Conservation (phyloP, 37 sponge, comb jelly and placozoan genomes). For the Halisarca cf. caerulea region DNA sequence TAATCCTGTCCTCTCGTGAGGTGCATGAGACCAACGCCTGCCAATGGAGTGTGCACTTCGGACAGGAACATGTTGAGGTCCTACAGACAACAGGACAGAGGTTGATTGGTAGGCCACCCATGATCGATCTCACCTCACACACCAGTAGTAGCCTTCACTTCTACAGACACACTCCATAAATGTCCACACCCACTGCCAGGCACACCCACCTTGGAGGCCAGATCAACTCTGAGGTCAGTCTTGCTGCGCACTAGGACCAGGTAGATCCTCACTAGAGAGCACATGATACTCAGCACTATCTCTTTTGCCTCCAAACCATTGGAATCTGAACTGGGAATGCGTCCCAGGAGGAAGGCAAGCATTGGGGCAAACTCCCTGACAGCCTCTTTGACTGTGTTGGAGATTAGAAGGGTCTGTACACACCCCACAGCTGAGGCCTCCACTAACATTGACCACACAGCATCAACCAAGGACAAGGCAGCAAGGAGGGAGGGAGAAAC, state of each 20-base stretch:
- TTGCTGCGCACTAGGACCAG: background rate
- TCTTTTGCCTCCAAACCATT: background rate
- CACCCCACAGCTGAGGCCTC: background rate
- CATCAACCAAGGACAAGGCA: background rate
- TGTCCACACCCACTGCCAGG: background rate
- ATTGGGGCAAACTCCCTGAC: background rate
- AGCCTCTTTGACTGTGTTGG: background rate
- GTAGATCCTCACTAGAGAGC: background rate
- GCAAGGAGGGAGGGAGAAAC: background rate
- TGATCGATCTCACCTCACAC: too few species aligned
- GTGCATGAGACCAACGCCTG: background rate
- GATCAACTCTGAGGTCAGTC: background rate
- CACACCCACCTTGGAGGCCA: too few species aligned
- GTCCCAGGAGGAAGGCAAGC: background rate
- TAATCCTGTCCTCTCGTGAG: background rate
- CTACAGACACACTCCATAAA: background rate
- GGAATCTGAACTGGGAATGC: background rate
- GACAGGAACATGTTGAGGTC: too few species aligned
- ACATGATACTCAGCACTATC: background rate
- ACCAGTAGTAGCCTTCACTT: background rate
- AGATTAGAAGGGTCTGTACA: background rate
- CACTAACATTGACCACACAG: slow-evolving; percentile 13
- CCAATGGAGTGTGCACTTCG: too few species aligned
- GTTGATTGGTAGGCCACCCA: background rate
- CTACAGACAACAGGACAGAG: background rate